Evolutionary conservation across 2,888 invertebrate species (phyloP).

Genomic region (Hirtodrosophila confusa): DNA sequence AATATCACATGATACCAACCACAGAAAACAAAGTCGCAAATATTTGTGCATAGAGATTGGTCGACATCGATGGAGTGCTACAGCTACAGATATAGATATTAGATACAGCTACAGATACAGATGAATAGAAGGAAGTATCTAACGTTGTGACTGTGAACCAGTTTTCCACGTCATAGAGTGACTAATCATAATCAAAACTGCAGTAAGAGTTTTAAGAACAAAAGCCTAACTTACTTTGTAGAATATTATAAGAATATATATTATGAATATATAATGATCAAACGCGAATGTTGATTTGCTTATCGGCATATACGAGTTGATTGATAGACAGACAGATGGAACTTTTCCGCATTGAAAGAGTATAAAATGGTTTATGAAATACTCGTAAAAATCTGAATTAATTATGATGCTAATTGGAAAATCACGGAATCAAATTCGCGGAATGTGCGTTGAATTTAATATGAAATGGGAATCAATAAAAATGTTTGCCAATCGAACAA

Average conservation of each 20-base stretch:
- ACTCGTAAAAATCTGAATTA: constrained; percentile 31
- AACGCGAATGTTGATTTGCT: constrained; percentile 35
- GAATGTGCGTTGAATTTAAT: constrained; percentile 51
- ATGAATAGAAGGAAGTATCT: constrained; percentile 42
- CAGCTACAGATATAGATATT: constrained; percentile 1
- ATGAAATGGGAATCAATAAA: constrained; percentile 18
- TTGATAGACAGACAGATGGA: background rate
- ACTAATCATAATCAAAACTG: constrained; percentile 2
- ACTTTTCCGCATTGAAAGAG: constrained; percentile 32
- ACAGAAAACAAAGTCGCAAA: constrained; percentile 10
- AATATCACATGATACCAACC: constrained; percentile 26
- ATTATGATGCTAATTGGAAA: constrained; percentile 46
- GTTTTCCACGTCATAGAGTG: constrained; percentile 19
- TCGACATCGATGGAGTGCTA: constrained; percentile 15
- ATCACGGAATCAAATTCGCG: constrained; percentile 24
- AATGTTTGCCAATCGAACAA: constrained; percentile 14
- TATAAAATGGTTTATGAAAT: constrained; percentile 11
- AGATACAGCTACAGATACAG: background rate
- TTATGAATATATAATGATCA: constrained; percentile 7
- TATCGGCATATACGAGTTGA: constrained; percentile 7
- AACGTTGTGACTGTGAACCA: constrained; percentile 8
- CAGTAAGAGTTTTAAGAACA: constrained; percentile 12
- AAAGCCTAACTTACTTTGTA: constrained; percentile 37
- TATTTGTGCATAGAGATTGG: constrained; percentile 7
- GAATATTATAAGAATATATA: constrained; percentile 16